Percentiles rank a stretch among this genome's conserved stretches.
Conservation (phyloP, 2,113 vertebrate genomes). For the Nothoprocta pentlandii region DNA sequence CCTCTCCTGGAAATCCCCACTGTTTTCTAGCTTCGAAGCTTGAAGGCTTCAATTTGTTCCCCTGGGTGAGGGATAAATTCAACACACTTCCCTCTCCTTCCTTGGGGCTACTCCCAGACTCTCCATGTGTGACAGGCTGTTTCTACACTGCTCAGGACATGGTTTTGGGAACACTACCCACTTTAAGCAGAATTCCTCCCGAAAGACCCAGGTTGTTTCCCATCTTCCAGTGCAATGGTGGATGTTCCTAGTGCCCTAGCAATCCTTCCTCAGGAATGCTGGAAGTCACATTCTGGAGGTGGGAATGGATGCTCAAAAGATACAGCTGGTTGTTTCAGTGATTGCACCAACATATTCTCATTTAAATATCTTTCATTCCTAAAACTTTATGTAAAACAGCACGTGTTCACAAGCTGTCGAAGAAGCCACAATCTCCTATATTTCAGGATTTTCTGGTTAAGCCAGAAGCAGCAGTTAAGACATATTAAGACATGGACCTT, state of each 20-base stretch:
- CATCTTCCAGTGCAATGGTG: neutral
- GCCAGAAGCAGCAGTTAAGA: too few species aligned
- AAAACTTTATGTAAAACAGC: neutral
- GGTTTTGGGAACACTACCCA: neutral
- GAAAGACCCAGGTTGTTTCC: neutral
- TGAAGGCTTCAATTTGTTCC: too few species aligned
- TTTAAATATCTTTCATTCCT: neutral
- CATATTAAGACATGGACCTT: neutral
- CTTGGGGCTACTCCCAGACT: neutral
- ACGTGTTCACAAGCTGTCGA: neutral
- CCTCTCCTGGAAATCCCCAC: neutral
- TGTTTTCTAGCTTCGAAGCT: neutral
- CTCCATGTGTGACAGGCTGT: neutral
- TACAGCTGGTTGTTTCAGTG: neutral
- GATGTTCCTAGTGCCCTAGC: fast-evolving
- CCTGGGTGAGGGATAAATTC: neutral
- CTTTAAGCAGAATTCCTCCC: neutral
- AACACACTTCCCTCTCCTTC: neutral
- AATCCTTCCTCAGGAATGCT: neutral
- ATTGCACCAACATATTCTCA: neutral
- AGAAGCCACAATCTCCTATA: neutral
- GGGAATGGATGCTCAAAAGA: neutral
- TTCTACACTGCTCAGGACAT: neutral
- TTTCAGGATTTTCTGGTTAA: neutral
- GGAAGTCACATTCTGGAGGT: neutral